Base-by-base conservation (phyloP, 2,888 invertebrate species). In the Strigamia crassipes region DNA sequence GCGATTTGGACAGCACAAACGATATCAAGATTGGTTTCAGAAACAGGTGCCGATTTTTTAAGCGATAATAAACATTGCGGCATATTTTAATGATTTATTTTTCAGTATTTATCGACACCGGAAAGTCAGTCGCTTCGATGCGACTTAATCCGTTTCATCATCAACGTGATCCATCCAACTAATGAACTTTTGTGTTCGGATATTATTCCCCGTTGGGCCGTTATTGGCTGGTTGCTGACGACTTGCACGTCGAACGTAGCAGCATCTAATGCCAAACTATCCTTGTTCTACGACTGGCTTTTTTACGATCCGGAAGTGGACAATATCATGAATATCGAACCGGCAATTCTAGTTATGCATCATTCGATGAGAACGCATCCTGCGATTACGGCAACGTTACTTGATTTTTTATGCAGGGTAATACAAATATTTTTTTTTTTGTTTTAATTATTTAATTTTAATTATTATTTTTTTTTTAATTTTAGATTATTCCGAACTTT, bases 241-340 rank as follows among this genome's bases (percentile, higher is more conserved):
- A 95, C 96, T 15, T 96, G 95, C 87, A 96, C 96, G 56, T 94
- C 95, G 77, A 93, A 92, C 86, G 94, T 95, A 46, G 95, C 95
- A 78, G 94, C 94, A 82, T 94, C 95, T 80, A 96, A 96, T 90
- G 95, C 96, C 78, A 97, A 96, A 89, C 89, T 96, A 82, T 95
- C 96, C 18, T 90, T 97, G 79, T 96, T 97, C 88, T 96, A 95
- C 88, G 97, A 97, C 88, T 97, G 96, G 96, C 89, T 96, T 73
- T 94, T 96, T 86, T 97, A 94, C 89, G 96, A 96, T 86, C 92
- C 94, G 23, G 94, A 94, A 85, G 94, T 93, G 87, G 96, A 96
- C 88, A 96, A 95, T 87, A 96, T 96, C 84, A 96, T 96, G 96
- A 96, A 96, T 88, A 96, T 96, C 90, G 96, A 96, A 89, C 96